phyloP scores from a whole-genome alignment of 2,113 vertebrate genomes.

The Bambusicola thoracicus region DNA sequence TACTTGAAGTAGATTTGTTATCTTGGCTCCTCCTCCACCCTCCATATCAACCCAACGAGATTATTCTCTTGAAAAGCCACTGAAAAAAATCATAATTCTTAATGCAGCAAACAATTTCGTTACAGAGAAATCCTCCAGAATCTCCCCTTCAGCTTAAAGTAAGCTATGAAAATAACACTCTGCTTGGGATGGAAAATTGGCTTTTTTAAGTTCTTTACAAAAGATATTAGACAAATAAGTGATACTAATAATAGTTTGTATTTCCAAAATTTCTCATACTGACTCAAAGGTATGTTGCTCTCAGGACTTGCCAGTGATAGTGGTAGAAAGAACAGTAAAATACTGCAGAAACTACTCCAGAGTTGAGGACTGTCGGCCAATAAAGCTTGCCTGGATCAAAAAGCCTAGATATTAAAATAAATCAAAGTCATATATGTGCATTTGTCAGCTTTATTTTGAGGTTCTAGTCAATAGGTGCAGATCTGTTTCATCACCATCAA shows the following conservation, averaged over 20 bases:
- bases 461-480: background rate
- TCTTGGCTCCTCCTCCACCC: background rate
- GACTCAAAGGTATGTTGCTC: background rate
- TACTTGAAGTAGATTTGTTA: background rate
- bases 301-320: background rate
- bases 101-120: background rate
- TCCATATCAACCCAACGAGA: background rate
- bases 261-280: background rate
- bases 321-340: background rate
- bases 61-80: background rate
- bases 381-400: background rate
- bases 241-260: background rate
- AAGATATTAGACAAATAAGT: background rate
- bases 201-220: background rate
- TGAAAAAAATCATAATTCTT: background rate
- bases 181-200: background rate
- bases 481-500: background rate
- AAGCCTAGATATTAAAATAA: background rate
- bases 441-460: background rate
- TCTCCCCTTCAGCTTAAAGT: background rate
- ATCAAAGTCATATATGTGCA: fast-evolving
- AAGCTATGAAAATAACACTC: background rate
- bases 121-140: background rate
- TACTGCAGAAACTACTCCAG: background rate
- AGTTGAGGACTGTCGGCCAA: background rate